phyloP scores from a whole-genome alignment of 2,113 vertebrate genomes.

The Parotia lawesii region DNA sequence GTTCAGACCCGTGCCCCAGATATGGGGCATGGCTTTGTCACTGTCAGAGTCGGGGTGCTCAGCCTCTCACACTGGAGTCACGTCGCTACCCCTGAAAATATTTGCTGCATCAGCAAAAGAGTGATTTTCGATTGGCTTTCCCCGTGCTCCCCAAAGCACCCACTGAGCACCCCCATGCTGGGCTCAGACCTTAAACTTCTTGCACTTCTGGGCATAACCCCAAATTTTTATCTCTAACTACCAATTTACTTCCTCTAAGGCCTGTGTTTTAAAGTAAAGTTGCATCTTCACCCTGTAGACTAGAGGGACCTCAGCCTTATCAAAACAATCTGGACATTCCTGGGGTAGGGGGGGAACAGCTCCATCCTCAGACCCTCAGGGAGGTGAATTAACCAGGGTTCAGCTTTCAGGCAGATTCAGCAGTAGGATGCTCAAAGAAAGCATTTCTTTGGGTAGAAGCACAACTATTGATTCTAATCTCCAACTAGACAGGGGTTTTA shows the following conservation, averaged over 20 bases:
- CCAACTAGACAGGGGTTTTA: background rate
- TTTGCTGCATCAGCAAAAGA: background rate
- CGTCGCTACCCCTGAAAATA: background rate
- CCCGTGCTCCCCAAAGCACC: background rate
- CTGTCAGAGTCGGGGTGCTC: rapidly evolving
- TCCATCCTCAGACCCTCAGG: background rate
- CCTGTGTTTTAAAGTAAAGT: background rate
- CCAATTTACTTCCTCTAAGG: background rate
- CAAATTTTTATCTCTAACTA: background rate
- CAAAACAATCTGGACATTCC: background rate
- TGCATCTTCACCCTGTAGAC: background rate
- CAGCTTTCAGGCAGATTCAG: background rate
- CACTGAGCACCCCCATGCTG: background rate
- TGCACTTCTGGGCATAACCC: background rate
- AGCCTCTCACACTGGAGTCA: background rate
- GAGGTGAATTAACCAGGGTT: background rate
- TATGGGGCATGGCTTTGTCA: background rate
- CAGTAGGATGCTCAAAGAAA: rapidly evolving
- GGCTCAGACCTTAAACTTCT: background rate
- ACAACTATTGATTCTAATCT: background rate
- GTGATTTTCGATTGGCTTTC: background rate
- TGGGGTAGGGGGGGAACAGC: background rate
- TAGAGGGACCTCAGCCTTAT: background rate
- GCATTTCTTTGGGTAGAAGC: background rate
- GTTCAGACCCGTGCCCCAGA: background rate